Evolutionary conservation across 1,140 invertebrate genomes (phyloP).

Genomic region (Pinna nobilis): DNA sequence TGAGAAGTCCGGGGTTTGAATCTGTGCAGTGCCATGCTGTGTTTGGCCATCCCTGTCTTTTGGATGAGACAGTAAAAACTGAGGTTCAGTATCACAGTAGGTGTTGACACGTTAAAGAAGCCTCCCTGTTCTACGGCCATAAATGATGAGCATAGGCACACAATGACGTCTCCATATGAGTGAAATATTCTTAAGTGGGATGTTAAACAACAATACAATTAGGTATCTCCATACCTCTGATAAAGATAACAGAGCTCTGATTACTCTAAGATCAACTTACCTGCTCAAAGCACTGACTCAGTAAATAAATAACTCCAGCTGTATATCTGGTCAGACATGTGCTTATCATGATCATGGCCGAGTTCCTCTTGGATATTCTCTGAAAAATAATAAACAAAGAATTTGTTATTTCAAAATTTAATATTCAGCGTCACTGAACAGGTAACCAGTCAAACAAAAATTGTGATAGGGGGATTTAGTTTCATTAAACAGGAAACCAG

Average conservation of each 20-base stretch:
- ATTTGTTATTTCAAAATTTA: not conserved
- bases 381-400: not conserved
- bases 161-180: too few species aligned
- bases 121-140: too few species aligned
- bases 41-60: too few species aligned
- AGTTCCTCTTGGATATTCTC: constrained; percentile 24
- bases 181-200: too few species aligned
- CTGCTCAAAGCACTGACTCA: constrained; percentile 39
- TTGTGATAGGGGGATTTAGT: not conserved
- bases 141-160: too few species aligned
- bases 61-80: too few species aligned
- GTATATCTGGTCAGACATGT: constrained; percentile 38
- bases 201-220: too few species aligned
- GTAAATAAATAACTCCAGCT: constrained; percentile 45
- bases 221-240: too few species aligned
- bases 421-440: not conserved
- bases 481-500: not conserved
- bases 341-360: constrained; percentile 27
- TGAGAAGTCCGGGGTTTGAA: too few species aligned
- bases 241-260: not conserved
- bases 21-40: too few species aligned
- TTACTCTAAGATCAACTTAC: constrained; percentile 23
- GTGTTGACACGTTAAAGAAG: too few species aligned
- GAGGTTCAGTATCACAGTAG: too few species aligned
- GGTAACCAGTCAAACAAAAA: not conserved